phyloP scores from a whole-genome alignment of 2,113 vertebrate genomes.

The Balaeniceps rex region DNA sequence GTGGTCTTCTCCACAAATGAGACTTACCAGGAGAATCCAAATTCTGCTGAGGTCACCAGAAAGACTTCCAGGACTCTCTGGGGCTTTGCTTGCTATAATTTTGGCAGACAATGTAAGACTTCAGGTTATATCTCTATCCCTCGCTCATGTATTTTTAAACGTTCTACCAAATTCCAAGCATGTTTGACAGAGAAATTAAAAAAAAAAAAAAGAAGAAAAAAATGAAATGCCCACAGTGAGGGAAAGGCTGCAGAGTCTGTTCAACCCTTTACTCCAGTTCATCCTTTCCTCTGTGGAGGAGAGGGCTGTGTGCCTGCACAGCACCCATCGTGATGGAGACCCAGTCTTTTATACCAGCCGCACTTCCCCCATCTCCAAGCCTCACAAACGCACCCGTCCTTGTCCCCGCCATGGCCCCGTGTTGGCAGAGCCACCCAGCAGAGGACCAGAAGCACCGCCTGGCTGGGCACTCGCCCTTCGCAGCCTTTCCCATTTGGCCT shows the following conservation, averaged over 20 bases:
- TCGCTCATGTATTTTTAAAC: neutral
- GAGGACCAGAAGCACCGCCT: fast-evolving
- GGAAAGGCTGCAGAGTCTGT: neutral
- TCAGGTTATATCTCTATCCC: neutral
- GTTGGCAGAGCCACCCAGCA: neutral
- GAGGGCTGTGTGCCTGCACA: neutral
- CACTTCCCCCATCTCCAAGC: neutral
- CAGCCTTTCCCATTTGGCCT: neutral
- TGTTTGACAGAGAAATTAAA: neutral
- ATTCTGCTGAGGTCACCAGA: neutral
- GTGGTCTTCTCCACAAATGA: neutral
- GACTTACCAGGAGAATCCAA: neutral
- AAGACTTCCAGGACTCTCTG: neutral
- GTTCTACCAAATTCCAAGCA: neutral
- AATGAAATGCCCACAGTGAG: neutral
- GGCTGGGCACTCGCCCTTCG: fast-evolving
- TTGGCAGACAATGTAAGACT: neutral
- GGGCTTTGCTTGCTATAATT: neutral
- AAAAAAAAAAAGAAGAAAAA: too few relatives aligned
- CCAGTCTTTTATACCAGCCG: neutral
- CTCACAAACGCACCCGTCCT: fast-evolving
- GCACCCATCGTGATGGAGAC: fast-evolving
- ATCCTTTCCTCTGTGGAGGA: neutral
- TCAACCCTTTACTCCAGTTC: neutral
- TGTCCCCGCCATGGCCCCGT: fast-evolving